Percentiles rank a stretch among this genome's conserved stretches.
Evolutionary conservation across 1,140 invertebrate species (phyloP).

Genomic region (Sinonovacula constricta): DNA sequence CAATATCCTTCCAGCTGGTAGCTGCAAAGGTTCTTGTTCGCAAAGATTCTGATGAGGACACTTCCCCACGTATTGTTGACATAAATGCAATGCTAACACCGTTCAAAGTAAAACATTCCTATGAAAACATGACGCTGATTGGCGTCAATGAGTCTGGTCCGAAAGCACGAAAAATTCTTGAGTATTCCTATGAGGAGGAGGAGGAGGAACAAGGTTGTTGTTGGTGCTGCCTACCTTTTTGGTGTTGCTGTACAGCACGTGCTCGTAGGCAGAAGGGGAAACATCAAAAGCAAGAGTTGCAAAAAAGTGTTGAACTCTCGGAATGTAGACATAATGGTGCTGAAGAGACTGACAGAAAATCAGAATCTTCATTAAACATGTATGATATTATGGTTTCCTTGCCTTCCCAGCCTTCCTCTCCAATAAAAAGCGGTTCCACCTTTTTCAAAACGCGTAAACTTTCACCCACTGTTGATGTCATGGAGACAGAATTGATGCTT

Average conservation of each 20-base stretch:
- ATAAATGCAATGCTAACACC: slow-evolving; percentile 45
- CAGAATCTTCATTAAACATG: slow-evolving; percentile 17
- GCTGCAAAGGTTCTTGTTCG: slow-evolving; percentile 47
- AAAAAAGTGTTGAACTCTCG: slow-evolving; percentile 32
- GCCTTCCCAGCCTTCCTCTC: slow-evolving; percentile 45
- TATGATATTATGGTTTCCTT: slow-evolving; percentile 47
- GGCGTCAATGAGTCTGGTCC: slow-evolving; percentile 27
- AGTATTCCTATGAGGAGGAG: slow-evolving; percentile 47
- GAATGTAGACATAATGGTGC: slow-evolving; percentile 23
- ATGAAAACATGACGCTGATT: slow-evolving; percentile 45
- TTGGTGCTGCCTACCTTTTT: slow-evolving; percentile 37
- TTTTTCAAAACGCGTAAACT: slow-evolving; percentile 50
- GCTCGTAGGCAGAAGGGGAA: slow-evolving; percentile 13
- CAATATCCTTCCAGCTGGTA: slow-evolving; percentile 41
- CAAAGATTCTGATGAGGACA: slow-evolving; percentile 42
- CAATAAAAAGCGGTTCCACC: slow-evolving; percentile 46
- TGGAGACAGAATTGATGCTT: slow-evolving; percentile 3
- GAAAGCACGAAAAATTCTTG: slow-evolving; percentile 35
- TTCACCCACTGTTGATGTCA: slow-evolving; percentile 25
- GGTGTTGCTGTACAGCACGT: slow-evolving; percentile 33
- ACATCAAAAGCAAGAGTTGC: slow-evolving; percentile 7
- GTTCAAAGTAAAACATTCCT: slow-evolving; percentile 51
- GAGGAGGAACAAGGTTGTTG: slow-evolving; percentile 10
- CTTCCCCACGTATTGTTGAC: slow-evolving; percentile 38
- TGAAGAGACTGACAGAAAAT: slow-evolving; percentile 22